phyloP scores from a whole-genome alignment of 2,888 invertebrate genomes.

The Pristionchus exspectatus region DNA sequence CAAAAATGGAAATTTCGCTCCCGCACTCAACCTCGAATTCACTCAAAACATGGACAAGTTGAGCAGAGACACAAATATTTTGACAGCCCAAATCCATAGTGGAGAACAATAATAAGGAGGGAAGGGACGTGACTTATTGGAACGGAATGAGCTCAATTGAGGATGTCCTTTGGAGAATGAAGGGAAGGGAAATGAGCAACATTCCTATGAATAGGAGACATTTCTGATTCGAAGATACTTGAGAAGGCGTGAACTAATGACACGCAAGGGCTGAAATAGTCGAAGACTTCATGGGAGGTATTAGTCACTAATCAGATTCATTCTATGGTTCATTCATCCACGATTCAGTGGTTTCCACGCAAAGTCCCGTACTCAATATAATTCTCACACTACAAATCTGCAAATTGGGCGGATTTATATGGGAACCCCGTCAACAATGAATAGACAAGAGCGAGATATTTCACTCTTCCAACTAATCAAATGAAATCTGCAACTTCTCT shows the following conservation, averaged over 20 bases:
- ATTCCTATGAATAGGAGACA: background rate
- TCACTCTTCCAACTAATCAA: background rate
- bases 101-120: conserved; percentile 6
- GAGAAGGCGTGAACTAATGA: background rate
- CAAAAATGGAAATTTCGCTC: background rate
- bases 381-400: background rate
- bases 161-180: background rate
- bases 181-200: background rate
- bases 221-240: background rate
- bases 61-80: conserved; percentile 27
- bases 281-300: background rate
- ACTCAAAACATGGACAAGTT: conserved; percentile 16
- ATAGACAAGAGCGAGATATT: background rate
- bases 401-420: background rate
- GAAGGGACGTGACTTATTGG: conserved; percentile 17
- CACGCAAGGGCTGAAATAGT: background rate
- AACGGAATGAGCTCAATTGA: conserved; percentile 16
- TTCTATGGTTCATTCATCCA: background rate
- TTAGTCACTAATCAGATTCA: background rate
- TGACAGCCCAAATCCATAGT: conserved; percentile 16
- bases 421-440: background rate
- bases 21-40: background rate
- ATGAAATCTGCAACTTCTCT: too few relatives aligned
- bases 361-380: background rate
- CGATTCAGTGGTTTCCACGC: background rate